Conservation (phyloP, 37 sponge, comb jelly and placozoan species). For the Spongilla lacustris region DNA sequence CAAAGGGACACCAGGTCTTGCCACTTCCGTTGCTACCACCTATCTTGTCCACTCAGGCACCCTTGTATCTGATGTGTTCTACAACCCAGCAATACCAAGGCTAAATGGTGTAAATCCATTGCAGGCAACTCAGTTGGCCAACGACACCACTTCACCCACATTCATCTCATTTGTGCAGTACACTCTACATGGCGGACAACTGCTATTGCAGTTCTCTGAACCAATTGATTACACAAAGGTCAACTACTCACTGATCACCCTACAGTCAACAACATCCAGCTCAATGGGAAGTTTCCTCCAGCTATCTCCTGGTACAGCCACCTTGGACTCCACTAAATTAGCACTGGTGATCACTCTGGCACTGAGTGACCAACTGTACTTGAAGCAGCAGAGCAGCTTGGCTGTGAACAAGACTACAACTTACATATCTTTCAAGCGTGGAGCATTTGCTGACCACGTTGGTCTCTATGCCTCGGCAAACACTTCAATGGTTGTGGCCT, state of each 20-base stretch:
- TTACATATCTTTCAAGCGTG: slow-evolving; percentile 57
- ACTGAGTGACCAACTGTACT: slow-evolving; percentile 62
- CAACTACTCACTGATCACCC: slow-evolving; percentile 71
- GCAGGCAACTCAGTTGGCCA: slow-evolving; percentile 52
- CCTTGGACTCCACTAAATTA: slow-evolving; percentile 20
- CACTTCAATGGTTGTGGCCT: slow-evolving; percentile 31
- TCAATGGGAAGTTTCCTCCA: slow-evolving; percentile 35
- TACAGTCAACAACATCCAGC: slow-evolving; percentile 44
- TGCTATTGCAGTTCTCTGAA: slow-evolving; percentile 77
- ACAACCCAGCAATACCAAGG: slow-evolving; percentile 63
- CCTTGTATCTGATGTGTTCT: slow-evolving; percentile 67
- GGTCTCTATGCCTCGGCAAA: slow-evolving; percentile 53
- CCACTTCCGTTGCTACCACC: slow-evolving; percentile 54
- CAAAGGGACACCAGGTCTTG: slow-evolving; percentile 67
- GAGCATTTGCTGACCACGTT: slow-evolving; percentile 63
- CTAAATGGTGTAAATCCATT: slow-evolving; percentile 67
- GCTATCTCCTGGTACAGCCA: slow-evolving; percentile 56
- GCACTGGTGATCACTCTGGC: slow-evolving; percentile 61
- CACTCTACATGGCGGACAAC: slow-evolving; percentile 41
- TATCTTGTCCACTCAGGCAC: slow-evolving; percentile 65
- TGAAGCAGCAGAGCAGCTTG: slow-evolving; percentile 51
- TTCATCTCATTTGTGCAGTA: slow-evolving; percentile 61
- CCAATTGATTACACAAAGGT: slow-evolving; percentile 72
- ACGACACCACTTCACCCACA: slow-evolving; percentile 73
- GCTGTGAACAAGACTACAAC: slow-evolving; percentile 63